Evolutionary conservation across 1,140 invertebrate species (phyloP).

Genomic region (Zaprionus ghesquierei): DNA sequence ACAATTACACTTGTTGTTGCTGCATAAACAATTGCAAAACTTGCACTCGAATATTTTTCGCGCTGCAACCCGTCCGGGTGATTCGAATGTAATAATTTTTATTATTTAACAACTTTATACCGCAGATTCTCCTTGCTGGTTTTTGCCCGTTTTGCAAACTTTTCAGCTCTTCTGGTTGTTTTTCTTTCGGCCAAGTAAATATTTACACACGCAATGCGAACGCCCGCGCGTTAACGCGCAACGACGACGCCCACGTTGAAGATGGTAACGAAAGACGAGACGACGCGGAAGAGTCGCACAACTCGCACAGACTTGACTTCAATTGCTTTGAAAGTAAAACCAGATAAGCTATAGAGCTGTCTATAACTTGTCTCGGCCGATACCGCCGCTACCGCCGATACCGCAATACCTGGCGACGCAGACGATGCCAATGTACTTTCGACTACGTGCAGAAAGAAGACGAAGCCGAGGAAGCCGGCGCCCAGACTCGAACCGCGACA

Average conservation of each 20-base stretch:
- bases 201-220: constrained; percentile 46
- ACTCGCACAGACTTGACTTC: constrained; percentile 29
- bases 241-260: constrained; percentile 41
- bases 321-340: constrained; percentile 39
- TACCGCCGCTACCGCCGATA: constrained; percentile 15
- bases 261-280: constrained; percentile 22
- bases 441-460: constrained; percentile 10
- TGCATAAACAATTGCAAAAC: constrained; percentile 69
- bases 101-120: constrained; percentile 61
- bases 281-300: constrained; percentile 27
- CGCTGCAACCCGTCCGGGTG: constrained; percentile 26
- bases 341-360: constrained; percentile 20
- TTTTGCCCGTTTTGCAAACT: not conserved
- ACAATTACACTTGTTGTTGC: constrained; percentile 36
- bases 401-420: not conserved
- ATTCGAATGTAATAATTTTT: constrained; percentile 26
- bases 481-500: constrained; percentile 13
- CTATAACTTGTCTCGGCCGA: constrained; percentile 5
- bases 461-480: constrained; percentile 13
- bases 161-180: not conserved
- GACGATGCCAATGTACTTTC: constrained; percentile 12
- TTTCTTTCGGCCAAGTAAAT: constrained; percentile 24
- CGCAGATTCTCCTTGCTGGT: not conserved
- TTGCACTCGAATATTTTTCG: constrained; percentile 37
- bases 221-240: no score